Conservation (phyloP, 2,797 vertebrate genomes). For the Chanos chanos region DNA sequence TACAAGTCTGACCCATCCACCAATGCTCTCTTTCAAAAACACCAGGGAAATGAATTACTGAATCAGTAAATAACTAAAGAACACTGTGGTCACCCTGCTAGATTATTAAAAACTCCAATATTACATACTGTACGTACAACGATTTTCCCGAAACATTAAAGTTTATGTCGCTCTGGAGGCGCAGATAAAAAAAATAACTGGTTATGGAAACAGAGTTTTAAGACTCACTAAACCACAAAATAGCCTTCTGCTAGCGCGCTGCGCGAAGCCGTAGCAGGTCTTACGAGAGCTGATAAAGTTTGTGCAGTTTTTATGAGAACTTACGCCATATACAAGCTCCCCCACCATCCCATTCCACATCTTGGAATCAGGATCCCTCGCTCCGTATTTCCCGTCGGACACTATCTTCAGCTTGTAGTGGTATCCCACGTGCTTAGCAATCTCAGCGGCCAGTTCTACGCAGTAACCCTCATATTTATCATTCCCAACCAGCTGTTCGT, state of each 20-base stretch:
- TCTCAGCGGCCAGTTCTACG: constrained; percentile 94
- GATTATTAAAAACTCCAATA: background rate
- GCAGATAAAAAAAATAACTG: background rate
- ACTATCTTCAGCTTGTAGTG: constrained; percentile 95
- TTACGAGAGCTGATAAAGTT: no score
- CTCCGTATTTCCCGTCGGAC: constrained; percentile 93
- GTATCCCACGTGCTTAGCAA: constrained; percentile 95
- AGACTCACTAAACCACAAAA: no score
- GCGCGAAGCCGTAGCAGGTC: no score
- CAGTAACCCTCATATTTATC: constrained; percentile 97
- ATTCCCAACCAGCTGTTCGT: constrained; percentile 89
- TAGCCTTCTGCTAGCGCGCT: no score
- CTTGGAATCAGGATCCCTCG: constrained; percentile 88
- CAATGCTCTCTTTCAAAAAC: background rate
- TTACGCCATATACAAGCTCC: constrained; percentile 96
- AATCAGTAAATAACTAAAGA: background rate
- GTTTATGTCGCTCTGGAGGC: background rate
- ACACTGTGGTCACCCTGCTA: background rate
- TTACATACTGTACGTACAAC: background rate
- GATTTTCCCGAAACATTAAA: background rate
- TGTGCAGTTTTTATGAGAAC: constrained; percentile 47
- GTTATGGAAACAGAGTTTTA: no score
- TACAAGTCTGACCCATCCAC: constrained; percentile 2
- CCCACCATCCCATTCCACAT: constrained; percentile 99
- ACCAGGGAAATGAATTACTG: background rate